Evolutionary conservation across 1,140 invertebrate species (phyloP).

Genomic region (Chrysoperla carnea): DNA sequence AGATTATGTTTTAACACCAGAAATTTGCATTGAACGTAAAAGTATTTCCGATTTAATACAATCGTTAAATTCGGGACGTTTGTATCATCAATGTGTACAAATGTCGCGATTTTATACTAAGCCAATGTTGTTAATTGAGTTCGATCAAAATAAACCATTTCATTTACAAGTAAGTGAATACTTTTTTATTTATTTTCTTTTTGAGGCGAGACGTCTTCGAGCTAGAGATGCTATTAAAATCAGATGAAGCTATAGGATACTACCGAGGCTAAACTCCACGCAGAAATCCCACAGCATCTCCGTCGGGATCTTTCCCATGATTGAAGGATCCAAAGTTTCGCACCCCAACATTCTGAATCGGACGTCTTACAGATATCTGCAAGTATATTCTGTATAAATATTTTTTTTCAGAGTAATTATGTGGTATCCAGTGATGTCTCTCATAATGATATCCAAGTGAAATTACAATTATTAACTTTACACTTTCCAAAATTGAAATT

Average conservation of each 20-base stretch:
- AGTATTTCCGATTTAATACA: slow-evolving; percentile 94
- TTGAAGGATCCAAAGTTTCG: too few relatives aligned
- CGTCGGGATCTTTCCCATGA: too few relatives aligned
- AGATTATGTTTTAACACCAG: slow-evolving; percentile 94
- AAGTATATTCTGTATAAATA: neutral
- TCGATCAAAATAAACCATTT: slow-evolving; percentile 88
- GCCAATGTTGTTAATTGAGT: slow-evolving; percentile 90
- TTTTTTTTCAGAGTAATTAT: slow-evolving; percentile 45
- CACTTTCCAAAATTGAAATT: slow-evolving; percentile 85
- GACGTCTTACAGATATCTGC: too few relatives aligned
- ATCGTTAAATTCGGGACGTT: slow-evolving; percentile 81
- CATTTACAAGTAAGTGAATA: slow-evolving; percentile 49
- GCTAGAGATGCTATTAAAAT: too few relatives aligned
- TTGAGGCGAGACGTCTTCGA: too few relatives aligned
- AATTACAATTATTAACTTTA: slow-evolving; percentile 79
- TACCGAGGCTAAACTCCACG: too few relatives aligned
- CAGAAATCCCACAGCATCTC: too few relatives aligned
- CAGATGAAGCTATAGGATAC: too few relatives aligned
- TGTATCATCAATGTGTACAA: slow-evolving; percentile 86
- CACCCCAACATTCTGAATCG: too few relatives aligned
- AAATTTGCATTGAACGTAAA: slow-evolving; percentile 93
- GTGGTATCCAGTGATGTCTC: slow-evolving; percentile 59
- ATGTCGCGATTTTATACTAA: slow-evolving; percentile 79
- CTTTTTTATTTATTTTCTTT: slow-evolving; percentile 1
- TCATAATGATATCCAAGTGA: slow-evolving; percentile 59